Percentiles rank a stretch among this genome's conserved stretches.
These are phyloP conservation scores for Coelopa frigida DNA, from an alignment of 1,140 invertebrate species.

Conservation along the genomic window DNA sequence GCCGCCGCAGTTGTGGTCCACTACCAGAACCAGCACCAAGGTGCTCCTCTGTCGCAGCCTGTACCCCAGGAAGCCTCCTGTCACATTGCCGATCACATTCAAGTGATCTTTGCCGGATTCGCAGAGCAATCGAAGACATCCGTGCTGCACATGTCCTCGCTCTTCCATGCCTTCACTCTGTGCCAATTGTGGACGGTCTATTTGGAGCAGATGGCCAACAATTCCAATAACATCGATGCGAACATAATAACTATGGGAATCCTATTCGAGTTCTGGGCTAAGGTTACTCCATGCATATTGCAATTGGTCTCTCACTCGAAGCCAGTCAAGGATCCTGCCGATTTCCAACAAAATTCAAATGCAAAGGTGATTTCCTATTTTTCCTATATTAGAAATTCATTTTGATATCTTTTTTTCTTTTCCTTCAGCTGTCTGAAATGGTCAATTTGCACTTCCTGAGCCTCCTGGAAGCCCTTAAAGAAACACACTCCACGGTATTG, in stretches of 20 bases:
- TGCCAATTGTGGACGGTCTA: constrained; percentile 97
- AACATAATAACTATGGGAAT: constrained; percentile 75
- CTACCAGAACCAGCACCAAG: constrained; percentile 32
- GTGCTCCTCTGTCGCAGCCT: constrained; percentile 62
- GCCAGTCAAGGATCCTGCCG: constrained; percentile 50
- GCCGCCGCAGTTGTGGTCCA: constrained; percentile 22
- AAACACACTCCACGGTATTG: constrained; percentile 89
- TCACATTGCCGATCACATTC: constrained; percentile 94
- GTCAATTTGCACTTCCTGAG: constrained; percentile 95
- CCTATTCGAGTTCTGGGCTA: constrained; percentile 97
- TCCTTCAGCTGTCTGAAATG: constrained; percentile 83
- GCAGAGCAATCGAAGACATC: constrained; percentile 90
- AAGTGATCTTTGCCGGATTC: constrained; percentile 92
- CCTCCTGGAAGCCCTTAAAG: constrained; percentile 89
- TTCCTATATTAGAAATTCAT: neutral
- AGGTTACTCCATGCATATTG: constrained; percentile 91
- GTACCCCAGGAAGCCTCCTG: constrained; percentile 93
- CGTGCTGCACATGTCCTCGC: constrained; percentile 85
- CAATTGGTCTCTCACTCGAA: constrained; percentile 91
- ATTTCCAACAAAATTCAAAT: constrained; percentile 33
- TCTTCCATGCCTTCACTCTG: constrained; percentile 75
- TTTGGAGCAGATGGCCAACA: constrained; percentile 79
- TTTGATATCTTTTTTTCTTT: constrained; percentile 14
- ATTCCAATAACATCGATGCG: constrained; percentile 59
- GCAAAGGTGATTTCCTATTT: constrained; percentile 20